Base-by-base conservation (phyloP, 2,797 vertebrate species). In the Macroramphosus scolopax region DNA sequence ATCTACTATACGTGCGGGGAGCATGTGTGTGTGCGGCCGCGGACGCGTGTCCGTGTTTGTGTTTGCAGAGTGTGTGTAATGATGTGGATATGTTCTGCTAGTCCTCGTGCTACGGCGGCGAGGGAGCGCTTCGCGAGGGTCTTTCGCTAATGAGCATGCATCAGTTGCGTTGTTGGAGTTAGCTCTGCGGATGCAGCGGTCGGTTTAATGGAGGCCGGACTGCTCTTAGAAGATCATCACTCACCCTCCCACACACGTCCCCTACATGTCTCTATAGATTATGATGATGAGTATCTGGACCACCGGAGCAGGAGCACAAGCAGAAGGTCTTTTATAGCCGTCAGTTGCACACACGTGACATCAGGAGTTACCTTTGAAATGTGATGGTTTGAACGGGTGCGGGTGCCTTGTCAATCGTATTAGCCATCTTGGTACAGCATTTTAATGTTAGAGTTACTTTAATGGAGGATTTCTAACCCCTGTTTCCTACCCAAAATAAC, bases 141-240 rank as follows among this genome's bases (percentile, higher is more conserved):
- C 65, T 78, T 71, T 71, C 52, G 60, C 66, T 79, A 82, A 86
- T 84, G 76, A 82, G 75, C 60, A 72, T 58, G 44, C 68, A 81
- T 84, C 72, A 72, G 64, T 78, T 69, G 72, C 69, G 66, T 75
- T 68, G 73, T 83, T 86, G 75, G 64, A 39, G 12, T 78, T 76
- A 79, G 75, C 67, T 74, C 63, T 61, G 80, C 73, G 63, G n/a
- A 66, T 69, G 66, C 42, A 55, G 44, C 62, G 58, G 51, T 68
- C 80, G 31, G 69, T 72, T 82, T 77, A 78, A 84, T 86, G 84
- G 83, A 77, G 49, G 68, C 61, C 52, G 18, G 52, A 43, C 50
- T 47, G 64, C 64, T n/a, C n/a, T 78, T 68, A 63, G 43, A 69
- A 59, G 68, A 76, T 79, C 75, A 80, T 55, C 72, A 69, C 18